These are phyloP conservation scores for Rafetus swinhoei DNA, from an alignment of 2,113 vertebrate genomes.

Conservation along the genomic window DNA sequence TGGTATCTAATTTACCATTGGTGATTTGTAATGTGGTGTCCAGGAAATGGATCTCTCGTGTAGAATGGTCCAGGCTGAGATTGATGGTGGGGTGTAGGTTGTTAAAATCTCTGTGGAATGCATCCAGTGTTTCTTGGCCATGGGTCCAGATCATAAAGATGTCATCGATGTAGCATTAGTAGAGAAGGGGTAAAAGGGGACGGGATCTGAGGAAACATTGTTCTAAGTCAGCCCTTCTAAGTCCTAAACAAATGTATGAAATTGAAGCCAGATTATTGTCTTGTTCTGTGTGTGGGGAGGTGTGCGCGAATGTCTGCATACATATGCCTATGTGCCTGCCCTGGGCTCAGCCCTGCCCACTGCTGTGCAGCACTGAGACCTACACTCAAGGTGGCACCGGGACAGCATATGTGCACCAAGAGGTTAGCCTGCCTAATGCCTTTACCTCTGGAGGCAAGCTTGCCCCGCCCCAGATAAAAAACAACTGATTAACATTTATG, in stretches of 20 bases:
- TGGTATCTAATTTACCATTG: no score
- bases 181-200: no score
- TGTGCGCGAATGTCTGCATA: rapidly evolving
- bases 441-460: not conserved
- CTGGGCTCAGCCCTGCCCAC: not conserved
- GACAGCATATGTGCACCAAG: not conserved
- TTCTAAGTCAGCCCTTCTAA: not conserved
- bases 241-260: not conserved
- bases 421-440: not conserved
- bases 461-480: not conserved
- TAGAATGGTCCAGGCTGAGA: no score
- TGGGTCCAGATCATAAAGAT: no score
- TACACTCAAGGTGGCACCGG: not conserved
- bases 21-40: no score
- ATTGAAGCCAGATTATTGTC: not conserved
- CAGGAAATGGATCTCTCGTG: no score
- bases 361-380: not conserved
- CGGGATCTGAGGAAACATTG: no score
- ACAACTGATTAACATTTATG: not conserved
- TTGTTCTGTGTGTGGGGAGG: not conserved
- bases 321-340: not conserved
- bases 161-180: no score
- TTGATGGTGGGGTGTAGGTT: no score
- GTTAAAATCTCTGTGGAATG: no score
- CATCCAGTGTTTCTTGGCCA: no score